phyloP scores from a whole-genome alignment of 2,888 invertebrate species.

The Agriotes lineatus region DNA sequence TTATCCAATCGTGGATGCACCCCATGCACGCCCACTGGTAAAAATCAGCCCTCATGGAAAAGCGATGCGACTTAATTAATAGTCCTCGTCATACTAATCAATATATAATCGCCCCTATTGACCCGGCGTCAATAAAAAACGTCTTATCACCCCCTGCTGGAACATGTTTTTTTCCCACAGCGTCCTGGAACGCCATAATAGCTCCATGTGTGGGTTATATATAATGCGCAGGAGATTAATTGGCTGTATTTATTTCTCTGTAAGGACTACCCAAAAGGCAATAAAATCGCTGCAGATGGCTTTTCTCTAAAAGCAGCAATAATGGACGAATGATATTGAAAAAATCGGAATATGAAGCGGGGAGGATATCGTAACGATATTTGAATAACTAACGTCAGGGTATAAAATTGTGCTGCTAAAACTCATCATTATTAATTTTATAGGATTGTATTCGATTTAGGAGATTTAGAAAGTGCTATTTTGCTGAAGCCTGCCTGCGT shows the following conservation, averaged over 20 bases:
- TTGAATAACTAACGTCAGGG: too few relatives aligned
- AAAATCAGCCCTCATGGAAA: slow-evolving; percentile 48
- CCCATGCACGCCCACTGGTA: slow-evolving; percentile 39
- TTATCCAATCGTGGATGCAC: slow-evolving; percentile 48
- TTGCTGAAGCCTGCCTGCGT: too few relatives aligned
- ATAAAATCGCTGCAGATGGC: too few relatives aligned
- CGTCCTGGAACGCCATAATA: slow-evolving; percentile 20
- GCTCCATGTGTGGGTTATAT: neutral
- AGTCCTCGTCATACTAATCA: slow-evolving; percentile 52
- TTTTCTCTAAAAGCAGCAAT: too few relatives aligned
- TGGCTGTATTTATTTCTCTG: neutral
- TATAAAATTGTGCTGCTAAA: too few relatives aligned
- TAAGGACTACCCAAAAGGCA: too few relatives aligned
- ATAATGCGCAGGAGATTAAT: slow-evolving; percentile 23
- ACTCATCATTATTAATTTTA: too few relatives aligned
- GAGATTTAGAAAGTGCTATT: too few relatives aligned
- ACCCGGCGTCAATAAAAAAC: slow-evolving; percentile 46
- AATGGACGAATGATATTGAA: too few relatives aligned
- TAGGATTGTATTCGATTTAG: too few relatives aligned
- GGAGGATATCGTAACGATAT: too few relatives aligned
- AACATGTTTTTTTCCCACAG: slow-evolving; percentile 43
- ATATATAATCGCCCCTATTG: slow-evolving; percentile 55
- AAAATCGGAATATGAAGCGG: too few relatives aligned
- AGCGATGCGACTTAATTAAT: slow-evolving; percentile 53
- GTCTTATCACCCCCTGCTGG: slow-evolving; percentile 44